phyloP scores from a whole-genome alignment of 2,113 vertebrate genomes.

The Ceuthmochares aereus region DNA sequence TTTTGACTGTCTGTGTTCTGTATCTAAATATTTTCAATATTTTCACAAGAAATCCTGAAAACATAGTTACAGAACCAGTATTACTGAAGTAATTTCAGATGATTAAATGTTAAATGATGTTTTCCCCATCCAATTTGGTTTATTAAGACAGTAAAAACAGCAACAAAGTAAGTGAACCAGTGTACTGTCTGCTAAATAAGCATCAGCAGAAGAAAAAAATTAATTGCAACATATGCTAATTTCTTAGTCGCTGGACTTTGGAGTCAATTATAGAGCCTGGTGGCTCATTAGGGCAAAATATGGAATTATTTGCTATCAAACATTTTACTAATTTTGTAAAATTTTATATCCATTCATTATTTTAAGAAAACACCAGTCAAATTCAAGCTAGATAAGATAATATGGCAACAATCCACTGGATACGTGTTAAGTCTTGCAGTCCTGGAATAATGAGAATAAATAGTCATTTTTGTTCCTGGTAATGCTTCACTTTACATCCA shows the following conservation, averaged over 20 bases:
- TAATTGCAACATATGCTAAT: constrained; percentile 6
- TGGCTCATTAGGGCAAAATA: background rate
- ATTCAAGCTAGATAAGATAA: background rate
- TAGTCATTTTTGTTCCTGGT: background rate
- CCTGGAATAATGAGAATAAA: background rate
- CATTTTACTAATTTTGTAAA: background rate
- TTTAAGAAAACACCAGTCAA: background rate
- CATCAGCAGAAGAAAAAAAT: constrained; percentile 36
- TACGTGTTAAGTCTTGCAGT: background rate
- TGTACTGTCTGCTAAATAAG: constrained; percentile 57
- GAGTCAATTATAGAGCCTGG: constrained; percentile 21
- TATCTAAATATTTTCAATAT: constrained; percentile 23
- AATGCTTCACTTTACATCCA: background rate
- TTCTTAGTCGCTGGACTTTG: constrained; percentile 42
- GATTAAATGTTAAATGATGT: constrained; percentile 42
- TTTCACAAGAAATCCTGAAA: constrained; percentile 50
- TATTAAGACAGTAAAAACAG: constrained; percentile 63
- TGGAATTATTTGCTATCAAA: background rate
- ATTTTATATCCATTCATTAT: background rate
- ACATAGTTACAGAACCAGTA: background rate
- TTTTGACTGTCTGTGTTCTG: constrained; percentile 36
- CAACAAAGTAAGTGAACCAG: constrained; percentile 50
- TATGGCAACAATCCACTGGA: background rate
- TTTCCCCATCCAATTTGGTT: constrained; percentile 40
- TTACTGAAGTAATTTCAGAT: constrained; percentile 27